Evolutionary conservation across 2,113 vertebrate species (phyloP).

Genomic region (Paratilapia polleni): DNA sequence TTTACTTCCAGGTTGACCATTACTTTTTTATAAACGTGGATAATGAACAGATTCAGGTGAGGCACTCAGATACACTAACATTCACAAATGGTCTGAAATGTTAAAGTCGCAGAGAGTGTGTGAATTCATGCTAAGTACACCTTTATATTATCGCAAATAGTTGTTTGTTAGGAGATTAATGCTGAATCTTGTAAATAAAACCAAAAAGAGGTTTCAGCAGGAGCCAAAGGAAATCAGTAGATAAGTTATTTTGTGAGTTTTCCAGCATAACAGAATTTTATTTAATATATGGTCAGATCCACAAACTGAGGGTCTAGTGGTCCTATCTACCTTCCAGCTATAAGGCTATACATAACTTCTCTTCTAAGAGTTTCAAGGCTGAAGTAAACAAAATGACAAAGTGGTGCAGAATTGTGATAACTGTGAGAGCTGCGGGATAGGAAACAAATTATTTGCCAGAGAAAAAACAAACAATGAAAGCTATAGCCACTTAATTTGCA

Average conservation of each 20-base stretch:
- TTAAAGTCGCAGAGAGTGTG: too few relatives aligned
- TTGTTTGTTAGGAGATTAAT: not conserved
- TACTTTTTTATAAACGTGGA: too few relatives aligned
- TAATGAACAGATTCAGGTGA: not conserved
- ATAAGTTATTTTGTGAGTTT: not conserved
- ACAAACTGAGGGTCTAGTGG: not conserved
- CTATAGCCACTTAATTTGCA: constrained; percentile 22
- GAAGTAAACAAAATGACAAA: not conserved
- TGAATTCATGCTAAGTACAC: not conserved
- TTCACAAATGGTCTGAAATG: too few relatives aligned
- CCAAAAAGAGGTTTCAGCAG: not conserved
- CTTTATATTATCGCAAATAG: too few relatives aligned
- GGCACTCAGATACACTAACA: not conserved
- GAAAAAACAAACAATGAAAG: constrained; percentile 9
- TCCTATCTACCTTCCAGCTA: not conserved
- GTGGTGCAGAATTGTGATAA: not conserved
- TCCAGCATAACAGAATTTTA: not conserved
- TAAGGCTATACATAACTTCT: not conserved
- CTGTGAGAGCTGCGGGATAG: not conserved
- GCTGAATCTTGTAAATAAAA: not conserved
- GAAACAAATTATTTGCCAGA: constrained; percentile 8
- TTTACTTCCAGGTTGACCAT: too few relatives aligned
- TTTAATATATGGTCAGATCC: not conserved
- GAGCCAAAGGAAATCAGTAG: not conserved
- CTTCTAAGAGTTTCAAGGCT: not conserved